Base-by-base conservation (phyloP, 2,888 invertebrate species). In the Lycocerus yunnanus region DNA sequence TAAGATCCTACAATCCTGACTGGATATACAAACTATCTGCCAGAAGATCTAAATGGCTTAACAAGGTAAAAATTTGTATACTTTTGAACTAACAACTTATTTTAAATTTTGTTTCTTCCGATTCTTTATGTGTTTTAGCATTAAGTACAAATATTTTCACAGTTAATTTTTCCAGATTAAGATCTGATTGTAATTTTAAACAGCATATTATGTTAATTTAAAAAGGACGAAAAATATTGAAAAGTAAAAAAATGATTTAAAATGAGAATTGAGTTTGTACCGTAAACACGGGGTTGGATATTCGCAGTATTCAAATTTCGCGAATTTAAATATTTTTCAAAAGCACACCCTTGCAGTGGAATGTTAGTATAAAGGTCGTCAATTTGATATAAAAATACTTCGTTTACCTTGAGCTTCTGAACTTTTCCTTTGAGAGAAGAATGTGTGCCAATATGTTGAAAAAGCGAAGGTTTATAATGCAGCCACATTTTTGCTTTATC, bases 371-470 rank as follows among this genome's bases (percentile, higher is more conserved):
- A 43, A n/a, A n/a, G 43, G 43, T 43, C 43, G 43, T n/a, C 43
- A 43, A 43, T 43, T n/a, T 43, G 43, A 43, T 43, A 43, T 43
- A 43, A 63, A 63, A 63, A 16, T 60, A 60, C 15, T 63, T 74
- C 71, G 78, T 81, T 82, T 88, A 94, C 96, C 91, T 97, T 97
- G 0, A 98, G 88, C 87, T 96, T 97, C 85, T 98, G 98, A 70
- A 97, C 95, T 90, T 99, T 99, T 73, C 98, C 98, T 86, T 94
- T 95, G 0, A 99, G 89, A 0, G 98, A 98, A 0, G 98, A 98
- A 84, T 96, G 96, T 15, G 95, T 93, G 3, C 98, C 98, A 76
- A 98, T 95, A 84, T 99, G 99, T 87, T 98, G 97, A 85, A 99
- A 99, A 1, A 99, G 89, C 0, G 97, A 96, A 0, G 95, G 94